A percentile compares a stretch with the other conserved stretches of the same genome.
These are phyloP conservation scores for Leguminivora glycinivorella DNA, from an alignment of 1,140 invertebrate genomes.

Conservation along the genomic window DNA sequence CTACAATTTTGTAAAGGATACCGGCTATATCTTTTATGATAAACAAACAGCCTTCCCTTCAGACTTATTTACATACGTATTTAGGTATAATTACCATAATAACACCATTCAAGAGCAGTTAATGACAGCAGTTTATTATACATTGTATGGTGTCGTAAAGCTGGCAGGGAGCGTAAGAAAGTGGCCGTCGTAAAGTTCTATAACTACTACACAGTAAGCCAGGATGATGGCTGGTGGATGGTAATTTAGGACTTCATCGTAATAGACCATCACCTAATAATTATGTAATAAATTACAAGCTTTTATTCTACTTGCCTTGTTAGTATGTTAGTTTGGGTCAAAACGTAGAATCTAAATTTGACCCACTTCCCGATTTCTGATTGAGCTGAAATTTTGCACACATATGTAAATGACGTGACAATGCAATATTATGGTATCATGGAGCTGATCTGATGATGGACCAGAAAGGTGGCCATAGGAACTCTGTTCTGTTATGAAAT, in stretches of 20 bases:
- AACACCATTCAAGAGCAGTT: background rate
- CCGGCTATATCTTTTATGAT: background rate
- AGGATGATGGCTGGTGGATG: background rate
- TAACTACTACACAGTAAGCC: slow-evolving; percentile 1
- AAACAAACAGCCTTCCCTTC: background rate
- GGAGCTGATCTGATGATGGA: no score
- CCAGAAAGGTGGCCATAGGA: no score
- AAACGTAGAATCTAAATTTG: no score
- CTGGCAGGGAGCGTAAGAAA: background rate
- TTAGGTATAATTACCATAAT: slow-evolving; percentile 10
- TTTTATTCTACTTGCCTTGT: no score
- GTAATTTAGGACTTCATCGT: background rate
- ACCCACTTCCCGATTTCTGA: no score
- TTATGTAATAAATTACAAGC: no score
- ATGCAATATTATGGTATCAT: no score
- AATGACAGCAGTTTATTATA: slow-evolving; percentile 26
- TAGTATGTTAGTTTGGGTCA: no score
- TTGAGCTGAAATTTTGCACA: no score
- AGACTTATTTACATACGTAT: background rate
- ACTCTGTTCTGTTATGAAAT: no score
- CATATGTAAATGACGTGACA: no score
- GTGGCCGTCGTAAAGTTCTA: slow-evolving; percentile 4
- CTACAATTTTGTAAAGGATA: background rate
- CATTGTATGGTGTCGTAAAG: slow-evolving; percentile 21
- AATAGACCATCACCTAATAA: no score